Evolutionary conservation across 2,888 invertebrate genomes (phyloP).

Genomic region (Ethmia dodecea): DNA sequence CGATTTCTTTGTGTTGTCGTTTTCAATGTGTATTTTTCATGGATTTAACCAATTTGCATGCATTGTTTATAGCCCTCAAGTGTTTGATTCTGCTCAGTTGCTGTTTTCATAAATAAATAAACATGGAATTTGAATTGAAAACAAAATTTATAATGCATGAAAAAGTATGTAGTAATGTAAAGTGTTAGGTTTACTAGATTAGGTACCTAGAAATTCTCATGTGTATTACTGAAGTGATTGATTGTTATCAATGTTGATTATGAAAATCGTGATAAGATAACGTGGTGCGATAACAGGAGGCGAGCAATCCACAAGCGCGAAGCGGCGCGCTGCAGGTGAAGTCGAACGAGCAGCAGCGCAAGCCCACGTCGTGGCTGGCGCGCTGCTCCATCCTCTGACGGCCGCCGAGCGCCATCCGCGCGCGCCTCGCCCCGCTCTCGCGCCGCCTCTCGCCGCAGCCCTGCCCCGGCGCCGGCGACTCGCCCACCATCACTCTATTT

Average conservation of each 20-base stretch:
- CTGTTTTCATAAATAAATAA: no score
- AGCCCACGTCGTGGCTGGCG: slow-evolving; percentile 90
- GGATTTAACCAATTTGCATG: neutral
- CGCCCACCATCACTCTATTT: slow-evolving; percentile 49
- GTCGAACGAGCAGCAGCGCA: slow-evolving; percentile 86
- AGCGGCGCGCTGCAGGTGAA: slow-evolving; percentile 87
- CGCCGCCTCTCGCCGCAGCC: slow-evolving; percentile 10
- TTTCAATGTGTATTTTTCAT: neutral
- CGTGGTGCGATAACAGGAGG: slow-evolving; percentile 83
- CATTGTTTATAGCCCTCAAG: no score
- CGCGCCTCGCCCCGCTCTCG: slow-evolving; percentile 21
- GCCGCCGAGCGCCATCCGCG: slow-evolving; percentile 25
- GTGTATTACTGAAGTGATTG: neutral
- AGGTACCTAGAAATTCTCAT: no score
- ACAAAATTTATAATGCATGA: no score
- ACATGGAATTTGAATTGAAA: no score
- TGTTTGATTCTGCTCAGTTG: no score
- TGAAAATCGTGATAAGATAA: no score
- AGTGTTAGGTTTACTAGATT: no score
- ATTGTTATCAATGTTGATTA: neutral
- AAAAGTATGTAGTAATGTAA: no score
- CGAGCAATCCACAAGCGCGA: slow-evolving; percentile 89
- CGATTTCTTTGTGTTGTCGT: neutral
- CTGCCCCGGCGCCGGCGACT: neutral
- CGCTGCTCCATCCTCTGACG: slow-evolving; percentile 94